Evolutionary conservation across 2,888 invertebrate species (phyloP), one percentile per base, ranked within the genome.

Genomic region (Eretmocerus hayati): DNA sequence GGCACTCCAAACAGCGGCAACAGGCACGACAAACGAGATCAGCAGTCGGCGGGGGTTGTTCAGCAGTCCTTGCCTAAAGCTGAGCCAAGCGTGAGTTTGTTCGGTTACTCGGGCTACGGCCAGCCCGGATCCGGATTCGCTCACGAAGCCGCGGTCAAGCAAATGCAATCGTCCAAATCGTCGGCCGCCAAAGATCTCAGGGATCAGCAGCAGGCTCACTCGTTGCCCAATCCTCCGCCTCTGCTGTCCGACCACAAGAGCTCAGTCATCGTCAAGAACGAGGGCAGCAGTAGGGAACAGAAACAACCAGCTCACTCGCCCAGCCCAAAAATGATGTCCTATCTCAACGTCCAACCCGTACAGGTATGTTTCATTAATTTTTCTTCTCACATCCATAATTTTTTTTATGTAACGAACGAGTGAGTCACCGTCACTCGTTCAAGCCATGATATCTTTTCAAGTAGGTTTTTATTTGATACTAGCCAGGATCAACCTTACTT

Each of bases 251-350:
- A 86, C 69, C 74, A 77, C 60, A 85, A 85, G 69, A 84, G 80
- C 69, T 83, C 85, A 63, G 87, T 87, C 66, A 87, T 87, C 69
- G 87, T 87, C 53, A 86, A 87, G 66, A 85, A 86, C 69, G 86
- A 85, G 62, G 80, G 79, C 45, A 52, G 43, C 33, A 45, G 50
- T 26, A 46, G 48, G 5, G 43, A 49, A 46, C 49, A 39, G 39
- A 65, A 77, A 66, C 64, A 77, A 62, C 64, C 65, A 35, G 65
- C 66, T 2, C 70, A 70, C 55, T 69, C 70, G 38, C 63, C 71
- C 19, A 69, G 68, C 49, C 69, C 69, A 46, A 71, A 69, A 56
- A 65, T 71, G 59, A 69, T 71, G 65, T 59, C 69, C 42, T 70
- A 71, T 56, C 42, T 69, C 54, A 69, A 64, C 57, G 67, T 70